Percentiles rank a stretch among this genome's conserved stretches.
These are phyloP conservation scores for Hystrix cristata DNA, from an alignment of 2,113 vertebrate genomes.

Conservation along the genomic window DNA sequence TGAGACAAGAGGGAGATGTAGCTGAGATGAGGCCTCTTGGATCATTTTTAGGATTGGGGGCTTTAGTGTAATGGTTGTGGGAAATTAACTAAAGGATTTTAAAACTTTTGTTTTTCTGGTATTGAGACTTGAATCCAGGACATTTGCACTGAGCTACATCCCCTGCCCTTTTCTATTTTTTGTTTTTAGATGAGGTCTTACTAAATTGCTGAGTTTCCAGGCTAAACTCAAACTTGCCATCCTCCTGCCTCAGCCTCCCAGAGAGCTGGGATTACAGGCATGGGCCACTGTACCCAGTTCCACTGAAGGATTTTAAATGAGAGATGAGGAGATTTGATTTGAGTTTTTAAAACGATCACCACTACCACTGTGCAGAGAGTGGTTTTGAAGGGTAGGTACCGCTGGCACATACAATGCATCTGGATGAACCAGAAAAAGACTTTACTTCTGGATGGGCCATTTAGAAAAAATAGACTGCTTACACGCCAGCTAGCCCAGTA, in stretches of 20 bases:
- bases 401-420: not conserved
- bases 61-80: not conserved
- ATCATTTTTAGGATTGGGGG: not conserved
- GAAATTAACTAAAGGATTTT: not conserved
- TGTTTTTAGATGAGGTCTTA: not conserved
- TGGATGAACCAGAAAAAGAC: not conserved
- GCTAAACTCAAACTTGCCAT: not conserved
- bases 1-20: not conserved
- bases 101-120: not conserved
- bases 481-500: not conserved
- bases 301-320: not conserved
- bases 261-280: not conserved
- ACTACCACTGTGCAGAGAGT: not conserved
- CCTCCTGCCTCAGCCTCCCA: not conserved
- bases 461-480: not conserved
- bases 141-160: not conserved
- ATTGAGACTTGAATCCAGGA: not conserved
- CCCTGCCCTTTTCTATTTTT: not conserved
- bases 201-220: not conserved
- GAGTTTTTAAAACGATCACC: not conserved
- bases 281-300: not conserved
- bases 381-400: not conserved
- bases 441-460: not conserved
- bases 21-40: not conserved
- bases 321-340: not conserved